phyloP scores from a whole-genome alignment of 1,140 invertebrate species.

The Halotydeus destructor region DNA sequence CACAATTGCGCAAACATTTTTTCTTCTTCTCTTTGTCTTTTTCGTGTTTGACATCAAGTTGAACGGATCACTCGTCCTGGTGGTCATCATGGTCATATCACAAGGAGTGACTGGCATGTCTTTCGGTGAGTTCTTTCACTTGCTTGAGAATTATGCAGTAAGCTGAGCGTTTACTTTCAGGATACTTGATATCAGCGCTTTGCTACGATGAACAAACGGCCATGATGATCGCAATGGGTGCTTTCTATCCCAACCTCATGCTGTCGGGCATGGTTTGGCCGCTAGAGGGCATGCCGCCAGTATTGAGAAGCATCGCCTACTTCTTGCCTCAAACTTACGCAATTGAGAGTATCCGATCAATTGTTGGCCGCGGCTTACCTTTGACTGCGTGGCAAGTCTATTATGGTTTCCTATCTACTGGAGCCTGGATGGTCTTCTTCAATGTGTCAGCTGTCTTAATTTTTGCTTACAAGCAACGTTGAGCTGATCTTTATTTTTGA shows the following conservation, averaged over 20 bases:
- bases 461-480: neutral
- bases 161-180: neutral
- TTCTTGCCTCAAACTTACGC: conserved; percentile 70
- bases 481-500: too few species aligned
- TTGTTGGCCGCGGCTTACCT: conserved; percentile 49
- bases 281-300: conserved; percentile 67
- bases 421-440: conserved; percentile 6
- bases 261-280: conserved; percentile 67
- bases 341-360: conserved; percentile 66
- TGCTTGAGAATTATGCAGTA: neutral
- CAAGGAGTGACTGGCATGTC: conserved; percentile 12
- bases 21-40: conserved; percentile 6
- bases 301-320: conserved; percentile 54
- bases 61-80: conserved; percentile 8
- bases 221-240: conserved; percentile 71
- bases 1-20: conserved; percentile 5
- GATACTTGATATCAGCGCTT: conserved; percentile 8
- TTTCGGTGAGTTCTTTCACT: conserved; percentile 5
- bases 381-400: neutral
- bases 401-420: conserved; percentile 6
- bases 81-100: conserved; percentile 5
- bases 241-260: conserved; percentile 73
- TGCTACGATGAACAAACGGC: conserved; percentile 34
- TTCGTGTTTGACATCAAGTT: conserved; percentile 4
- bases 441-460: conserved; percentile 1